Base-by-base conservation (phyloP, 2,888 invertebrate species). In the Agelastica alni region DNA sequence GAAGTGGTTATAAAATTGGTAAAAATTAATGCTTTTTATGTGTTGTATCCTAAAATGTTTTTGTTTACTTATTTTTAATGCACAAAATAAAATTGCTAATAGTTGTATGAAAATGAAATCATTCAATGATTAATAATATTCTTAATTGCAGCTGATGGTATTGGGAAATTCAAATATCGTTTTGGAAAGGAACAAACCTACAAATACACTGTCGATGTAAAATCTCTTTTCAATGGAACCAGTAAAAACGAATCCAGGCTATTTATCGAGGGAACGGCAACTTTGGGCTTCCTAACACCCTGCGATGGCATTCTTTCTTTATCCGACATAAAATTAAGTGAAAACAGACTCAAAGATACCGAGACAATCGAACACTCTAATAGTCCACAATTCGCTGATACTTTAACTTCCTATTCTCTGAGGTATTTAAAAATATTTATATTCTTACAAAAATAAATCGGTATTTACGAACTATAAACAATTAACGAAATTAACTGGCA, bases 271-370 rank as follows among this genome's bases (percentile, higher is more conserved):
- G 81, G 86, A 36, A 74, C 78, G 52, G 82, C 83, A 61, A 79
- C 79, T 37, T 67, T 91, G 41, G 82, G 84, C 59, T 91, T 91
- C 67, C 79, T 84, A 12, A 84, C 84, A 46, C 80, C 83, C 5
- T 91, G 91, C 68, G 90, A 91, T 70, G 91, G 89, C 4, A 74
- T 84, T 9, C 74, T 91, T 52, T 82, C 83, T 63, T 77, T 91
- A 26, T 79, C 75, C 18, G 79, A 84, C 44, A 81, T 85, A 7
- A 81, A 79, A 48, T 77, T 90, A 13, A 78, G 80, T 20, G 86
- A 89, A 64, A 83, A 83, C 61, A 80, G 52, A 51, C 77, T 70
- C 57, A 72, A 75, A 58, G 73, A 75, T 36, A 72, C 74, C 16
- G 65, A 70, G 36, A 63, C 58, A 47, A 42, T 61, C 42, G 65